Evolutionary conservation across 2,113 vertebrate species (phyloP), one percentile per base, ranked within the genome.

Genomic region (Melanocharis versteri): DNA sequence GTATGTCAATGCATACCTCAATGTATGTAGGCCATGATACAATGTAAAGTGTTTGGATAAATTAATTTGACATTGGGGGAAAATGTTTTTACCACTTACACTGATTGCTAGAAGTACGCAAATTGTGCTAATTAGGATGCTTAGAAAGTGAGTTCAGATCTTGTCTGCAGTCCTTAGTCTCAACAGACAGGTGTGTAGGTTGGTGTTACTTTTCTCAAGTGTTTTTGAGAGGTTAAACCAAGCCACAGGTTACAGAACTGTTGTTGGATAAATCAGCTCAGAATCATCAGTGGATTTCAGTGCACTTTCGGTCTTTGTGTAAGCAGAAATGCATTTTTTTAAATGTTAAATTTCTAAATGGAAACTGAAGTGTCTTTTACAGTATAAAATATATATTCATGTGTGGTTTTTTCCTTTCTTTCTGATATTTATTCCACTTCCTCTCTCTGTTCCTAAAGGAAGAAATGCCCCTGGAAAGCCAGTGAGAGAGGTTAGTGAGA

Each of bases 401-500:
- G 10, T 96, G 83, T 98, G 33, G 93, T 87, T 97, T 73, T 81
- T 78, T 8, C 39, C 48, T 95, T 90, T 92, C 68, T 91, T 96
- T 97, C 96, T 98, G 97, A 97, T 97, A 94, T 96, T 92, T 97
- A 66, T 98, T 91, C 94, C 84, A 97, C 97, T 98, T 97, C 97
- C 97, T 97, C 88, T 97, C 94, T 98, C 95, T 98, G 70, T 98
- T 97, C 94, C 97, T 98, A 98, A 98, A 98, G 98, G 98, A 99
- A 99, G 99, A 98, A 98, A 98, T 98, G 97, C 98, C 98, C 98
- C 98, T 98, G 98, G 98, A 98, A 99, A 99, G 98, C 98, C 99
- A 98, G 91, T 99, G 98, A 99, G 98, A 98, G 98, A 99, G 99
- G 99, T 99, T 97, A 99, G 99, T 99, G 98, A 98, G 98, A 97